Percentiles rank a stretch among this genome's conserved stretches.
These are phyloP conservation scores for Ypsolopha scabrella DNA, from an alignment of 2,888 invertebrate genomes.

Conservation along the genomic window DNA sequence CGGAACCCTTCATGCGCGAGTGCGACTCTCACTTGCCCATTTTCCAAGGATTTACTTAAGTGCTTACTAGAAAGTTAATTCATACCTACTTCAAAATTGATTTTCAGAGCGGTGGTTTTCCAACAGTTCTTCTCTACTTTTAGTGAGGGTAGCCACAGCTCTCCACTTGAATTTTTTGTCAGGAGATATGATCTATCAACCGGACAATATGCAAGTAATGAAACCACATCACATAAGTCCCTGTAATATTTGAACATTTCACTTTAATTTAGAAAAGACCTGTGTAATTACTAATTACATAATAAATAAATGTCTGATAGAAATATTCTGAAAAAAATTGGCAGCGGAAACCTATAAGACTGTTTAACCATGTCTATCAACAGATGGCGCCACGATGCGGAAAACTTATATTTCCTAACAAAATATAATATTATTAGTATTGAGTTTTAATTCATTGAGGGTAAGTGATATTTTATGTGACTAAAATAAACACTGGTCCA, in stretches of 20 bases:
- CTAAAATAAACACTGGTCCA: not conserved
- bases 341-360: too few species aligned
- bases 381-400: too few species aligned
- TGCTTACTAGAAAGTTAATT: not conserved
- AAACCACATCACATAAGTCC: constrained; percentile 45
- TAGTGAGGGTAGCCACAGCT: constrained; percentile 45
- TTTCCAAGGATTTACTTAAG: too few species aligned
- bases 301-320: not conserved
- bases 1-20: too few species aligned
- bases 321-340: too few species aligned
- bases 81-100: constrained; percentile 36
- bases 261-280: not conserved
- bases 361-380: too few species aligned
- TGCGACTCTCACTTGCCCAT: too few species aligned
- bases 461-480: not conserved
- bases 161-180: constrained; percentile 38
- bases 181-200: constrained; percentile 34
- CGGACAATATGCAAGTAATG: constrained; percentile 42
- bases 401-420: not conserved
- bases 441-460: not conserved
- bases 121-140: constrained; percentile 47
- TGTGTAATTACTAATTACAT: not conserved
- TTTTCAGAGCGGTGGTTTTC: constrained; percentile 43
- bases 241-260: constrained; percentile 45
- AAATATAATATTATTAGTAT: not conserved